These are phyloP conservation scores for Lithophane socia DNA, from an alignment of 2,888 invertebrate genomes.

Conservation along the genomic window DNA sequence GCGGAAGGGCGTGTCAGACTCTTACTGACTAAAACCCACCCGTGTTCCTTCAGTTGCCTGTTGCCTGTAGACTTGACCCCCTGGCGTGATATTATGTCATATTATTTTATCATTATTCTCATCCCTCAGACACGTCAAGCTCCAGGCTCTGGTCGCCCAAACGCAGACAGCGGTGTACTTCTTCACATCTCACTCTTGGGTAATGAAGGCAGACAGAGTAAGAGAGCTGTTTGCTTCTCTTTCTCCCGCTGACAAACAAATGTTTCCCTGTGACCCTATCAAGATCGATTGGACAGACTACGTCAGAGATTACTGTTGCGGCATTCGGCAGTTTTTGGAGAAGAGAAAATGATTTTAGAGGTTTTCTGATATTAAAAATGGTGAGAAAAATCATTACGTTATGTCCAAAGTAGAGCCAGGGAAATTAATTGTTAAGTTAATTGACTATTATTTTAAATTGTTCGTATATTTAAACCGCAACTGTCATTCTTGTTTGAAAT, in stretches of 20 bases:
- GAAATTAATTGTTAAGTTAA: background rate
- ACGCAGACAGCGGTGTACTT: conserved; percentile 26
- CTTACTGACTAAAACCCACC: too few relatives aligned
- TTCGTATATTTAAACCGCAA: too few relatives aligned
- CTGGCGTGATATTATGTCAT: background rate
- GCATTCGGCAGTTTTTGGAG: conserved; percentile 50
- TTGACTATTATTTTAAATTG: background rate
- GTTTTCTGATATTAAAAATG: background rate
- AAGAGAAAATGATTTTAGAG: conserved; percentile 9
- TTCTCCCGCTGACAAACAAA: conserved; percentile 46
- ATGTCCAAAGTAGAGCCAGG: background rate
- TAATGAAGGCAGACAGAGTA: conserved; percentile 53
- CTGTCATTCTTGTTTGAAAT: too few relatives aligned
- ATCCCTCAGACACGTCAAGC: conserved; percentile 50
- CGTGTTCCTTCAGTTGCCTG: too few relatives aligned
- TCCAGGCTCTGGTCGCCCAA: conserved; percentile 29
- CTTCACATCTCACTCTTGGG: conserved; percentile 59
- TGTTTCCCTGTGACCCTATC: conserved; percentile 61
- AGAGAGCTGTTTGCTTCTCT: conserved; percentile 52
- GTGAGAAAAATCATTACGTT: background rate
- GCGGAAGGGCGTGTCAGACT: too few relatives aligned
- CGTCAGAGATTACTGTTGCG: conserved; percentile 50
- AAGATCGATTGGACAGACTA: conserved; percentile 59
- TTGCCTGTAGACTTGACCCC: too few relatives aligned
- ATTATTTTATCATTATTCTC: background rate